phyloP scores from a whole-genome alignment of 2,113 vertebrate genomes.

The Galeopterus variegatus region DNA sequence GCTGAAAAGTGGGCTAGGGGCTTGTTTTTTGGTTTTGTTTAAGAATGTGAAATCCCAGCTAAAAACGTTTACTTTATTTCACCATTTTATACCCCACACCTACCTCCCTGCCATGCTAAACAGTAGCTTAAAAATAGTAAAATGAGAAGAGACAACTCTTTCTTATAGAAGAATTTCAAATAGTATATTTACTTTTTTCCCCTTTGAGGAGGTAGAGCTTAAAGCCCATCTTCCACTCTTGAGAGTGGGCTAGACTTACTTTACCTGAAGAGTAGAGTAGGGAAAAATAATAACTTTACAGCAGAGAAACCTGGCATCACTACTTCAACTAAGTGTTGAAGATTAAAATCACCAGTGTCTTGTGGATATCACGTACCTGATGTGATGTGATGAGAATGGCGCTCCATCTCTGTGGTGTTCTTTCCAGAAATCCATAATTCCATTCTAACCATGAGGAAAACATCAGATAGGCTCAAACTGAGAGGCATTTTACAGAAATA shows the following conservation, averaged over 20 bases:
- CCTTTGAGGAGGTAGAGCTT: not conserved
- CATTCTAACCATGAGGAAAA: not conserved
- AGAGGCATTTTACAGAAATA: constrained; percentile 26
- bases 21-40: constrained; percentile 60
- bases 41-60: constrained; percentile 54
- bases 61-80: constrained; percentile 67
- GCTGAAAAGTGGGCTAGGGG: not conserved
- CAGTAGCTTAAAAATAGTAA: constrained; percentile 80
- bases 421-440: not conserved
- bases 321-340: not conserved
- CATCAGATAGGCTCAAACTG: not conserved
- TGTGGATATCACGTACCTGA: not conserved
- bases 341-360: not conserved
- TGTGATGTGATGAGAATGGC: not conserved
- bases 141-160: not conserved
- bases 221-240: not conserved
- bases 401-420: not conserved
- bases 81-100: constrained; percentile 62
- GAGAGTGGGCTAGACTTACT: not conserved
- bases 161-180: constrained; percentile 4
- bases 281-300: not conserved
- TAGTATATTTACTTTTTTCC: not conserved
- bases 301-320: not conserved
- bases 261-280: not conserved
- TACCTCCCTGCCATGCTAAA: too few relatives aligned